Conservation (phyloP, 1,140 invertebrate genomes). For the Episyrphus balteatus region DNA sequence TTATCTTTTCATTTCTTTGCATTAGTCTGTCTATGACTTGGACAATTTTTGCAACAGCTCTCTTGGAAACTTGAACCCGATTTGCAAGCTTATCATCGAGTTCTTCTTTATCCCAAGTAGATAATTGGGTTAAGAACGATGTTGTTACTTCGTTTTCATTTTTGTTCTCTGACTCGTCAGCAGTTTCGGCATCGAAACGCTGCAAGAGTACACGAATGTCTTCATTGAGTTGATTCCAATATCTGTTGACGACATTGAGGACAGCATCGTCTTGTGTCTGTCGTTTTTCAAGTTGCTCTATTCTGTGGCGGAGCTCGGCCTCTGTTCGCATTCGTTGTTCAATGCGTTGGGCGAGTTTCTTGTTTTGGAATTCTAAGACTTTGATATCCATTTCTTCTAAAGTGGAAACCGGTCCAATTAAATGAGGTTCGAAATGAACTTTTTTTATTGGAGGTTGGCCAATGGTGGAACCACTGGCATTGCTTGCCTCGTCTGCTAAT, state of each 20-base stretch:
- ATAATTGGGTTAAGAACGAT: conserved; percentile 90
- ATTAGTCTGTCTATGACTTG: conserved; percentile 91
- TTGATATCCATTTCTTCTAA: conserved; percentile 96
- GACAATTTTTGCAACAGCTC: conserved; percentile 90
- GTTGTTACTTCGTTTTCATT: conserved; percentile 96
- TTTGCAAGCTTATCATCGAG: conserved; percentile 91
- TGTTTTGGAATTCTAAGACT: conserved; percentile 93
- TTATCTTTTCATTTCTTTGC: conserved; percentile 87
- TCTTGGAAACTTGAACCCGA: conserved; percentile 81
- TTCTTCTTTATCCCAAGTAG: conserved; percentile 96
- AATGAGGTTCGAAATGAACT: conserved; percentile 85
- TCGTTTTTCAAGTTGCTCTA: conserved; percentile 92
- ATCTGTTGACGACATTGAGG: conserved; percentile 92
- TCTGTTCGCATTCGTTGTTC: conserved; percentile 84
- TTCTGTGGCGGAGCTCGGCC: conserved; percentile 78
- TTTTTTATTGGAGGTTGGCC: conserved; percentile 69
- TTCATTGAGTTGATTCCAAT: conserved; percentile 97
- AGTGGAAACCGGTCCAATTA: conserved; percentile 85
- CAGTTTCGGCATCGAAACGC: conserved; percentile 93
- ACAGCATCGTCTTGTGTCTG: conserved; percentile 97
- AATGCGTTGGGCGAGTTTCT: conserved; percentile 86
- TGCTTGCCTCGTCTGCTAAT: conserved; percentile 46
- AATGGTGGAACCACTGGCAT: conserved; percentile 8
- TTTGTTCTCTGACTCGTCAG: conserved; percentile 90
- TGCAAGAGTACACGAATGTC: conserved; percentile 89